Conservation (phyloP, 2,888 invertebrate species). For the Dasysyrphus albostriatus region DNA sequence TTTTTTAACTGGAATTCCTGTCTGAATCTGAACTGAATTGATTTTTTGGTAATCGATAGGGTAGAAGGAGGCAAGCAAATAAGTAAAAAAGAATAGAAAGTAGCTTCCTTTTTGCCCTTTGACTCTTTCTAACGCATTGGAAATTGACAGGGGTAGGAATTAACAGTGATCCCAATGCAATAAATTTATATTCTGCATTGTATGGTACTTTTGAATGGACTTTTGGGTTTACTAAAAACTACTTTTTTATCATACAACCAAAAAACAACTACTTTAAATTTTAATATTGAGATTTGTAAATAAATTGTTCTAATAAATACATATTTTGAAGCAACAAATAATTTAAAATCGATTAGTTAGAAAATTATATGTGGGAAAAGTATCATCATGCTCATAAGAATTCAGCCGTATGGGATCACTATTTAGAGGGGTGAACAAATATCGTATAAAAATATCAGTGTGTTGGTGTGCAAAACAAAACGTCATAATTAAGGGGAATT, state of each 20-base stretch:
- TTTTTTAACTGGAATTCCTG: neutral
- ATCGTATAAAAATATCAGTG: neutral
- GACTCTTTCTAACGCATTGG: conserved; percentile 18
- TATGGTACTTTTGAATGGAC: neutral
- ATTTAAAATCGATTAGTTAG: too few species aligned
- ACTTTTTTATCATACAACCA: neutral
- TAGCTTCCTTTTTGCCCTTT: neutral
- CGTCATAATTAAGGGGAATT: conserved; percentile 29
- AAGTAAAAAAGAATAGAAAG: neutral
- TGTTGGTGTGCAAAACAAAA: neutral
- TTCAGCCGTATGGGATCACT: neutral
- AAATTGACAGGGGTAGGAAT: neutral
- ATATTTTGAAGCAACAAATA: neutral
- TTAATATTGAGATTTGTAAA: neutral
- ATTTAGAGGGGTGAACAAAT: too few species aligned
- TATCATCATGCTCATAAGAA: neutral
- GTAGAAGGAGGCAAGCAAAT: conserved; percentile 4
- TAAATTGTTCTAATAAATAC: neutral
- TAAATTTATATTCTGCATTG: neutral
- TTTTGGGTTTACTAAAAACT: neutral
- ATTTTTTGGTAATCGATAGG: conserved; percentile 1
- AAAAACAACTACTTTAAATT: neutral
- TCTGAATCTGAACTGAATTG: neutral
- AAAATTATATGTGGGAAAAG: neutral
- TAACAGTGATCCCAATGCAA: neutral